phyloP scores from a whole-genome alignment of 2,888 invertebrate genomes.

The Epirrita christyi region DNA sequence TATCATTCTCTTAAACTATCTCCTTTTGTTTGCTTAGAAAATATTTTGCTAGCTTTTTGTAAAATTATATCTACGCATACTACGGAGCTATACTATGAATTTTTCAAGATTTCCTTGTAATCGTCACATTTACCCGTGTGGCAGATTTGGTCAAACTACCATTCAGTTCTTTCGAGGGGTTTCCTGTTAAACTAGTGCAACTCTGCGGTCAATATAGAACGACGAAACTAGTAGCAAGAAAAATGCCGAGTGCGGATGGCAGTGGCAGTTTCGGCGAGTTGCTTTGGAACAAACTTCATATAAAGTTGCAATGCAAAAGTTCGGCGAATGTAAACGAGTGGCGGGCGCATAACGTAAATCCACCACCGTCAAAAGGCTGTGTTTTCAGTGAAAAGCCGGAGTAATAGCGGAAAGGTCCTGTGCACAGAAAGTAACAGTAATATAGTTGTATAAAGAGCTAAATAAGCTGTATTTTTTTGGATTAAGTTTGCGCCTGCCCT shows the following conservation, averaged over 20 bases:
- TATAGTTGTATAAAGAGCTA: background rate
- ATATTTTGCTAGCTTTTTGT: too few relatives aligned
- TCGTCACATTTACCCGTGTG: too few relatives aligned
- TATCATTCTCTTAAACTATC: too few relatives aligned
- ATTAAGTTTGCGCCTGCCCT: background rate
- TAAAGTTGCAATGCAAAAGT: constrained; percentile 28
- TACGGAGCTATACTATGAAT: too few relatives aligned
- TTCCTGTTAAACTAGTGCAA: background rate
- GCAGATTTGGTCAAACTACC: too few relatives aligned
- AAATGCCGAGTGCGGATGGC: constrained; percentile 9
- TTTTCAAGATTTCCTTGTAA: too few relatives aligned
- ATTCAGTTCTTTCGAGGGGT: too few relatives aligned
- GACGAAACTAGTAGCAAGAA: constrained; percentile 4
- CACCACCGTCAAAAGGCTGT: constrained; percentile 1
- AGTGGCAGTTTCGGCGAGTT: constrained; percentile 17
- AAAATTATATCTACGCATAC: too few relatives aligned
- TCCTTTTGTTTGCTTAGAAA: too few relatives aligned
- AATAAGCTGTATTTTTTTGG: background rate
- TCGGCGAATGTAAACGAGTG: constrained; percentile 26
- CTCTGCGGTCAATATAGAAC: background rate
- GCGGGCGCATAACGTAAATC: constrained; percentile 16
- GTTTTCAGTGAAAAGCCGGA: background rate
- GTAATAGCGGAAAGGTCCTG: constrained; percentile 11
- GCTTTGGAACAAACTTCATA: constrained; percentile 29
- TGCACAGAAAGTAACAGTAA: background rate